Evolutionary conservation across 1,140 invertebrate species (phyloP), one percentile per base, ranked within the genome.

Genomic region (Micrasema longulum): DNA sequence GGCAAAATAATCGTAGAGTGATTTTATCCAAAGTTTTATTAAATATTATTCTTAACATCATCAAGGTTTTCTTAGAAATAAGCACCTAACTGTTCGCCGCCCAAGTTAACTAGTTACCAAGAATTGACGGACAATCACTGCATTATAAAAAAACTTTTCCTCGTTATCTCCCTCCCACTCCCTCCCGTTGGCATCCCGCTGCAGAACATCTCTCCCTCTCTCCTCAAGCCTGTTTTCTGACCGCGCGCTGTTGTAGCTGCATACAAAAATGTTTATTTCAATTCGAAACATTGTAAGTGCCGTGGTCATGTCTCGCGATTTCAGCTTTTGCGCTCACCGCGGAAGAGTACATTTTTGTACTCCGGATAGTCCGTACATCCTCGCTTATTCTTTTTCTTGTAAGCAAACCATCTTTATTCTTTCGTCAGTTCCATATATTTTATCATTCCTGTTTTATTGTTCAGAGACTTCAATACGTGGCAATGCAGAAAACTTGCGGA

Each of bases 381-480:
- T 53, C 38, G 23, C 22, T 31, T 45, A 14, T 53, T 6, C 45
- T 3, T 38, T 35, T 53, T 52, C n/a, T 36, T 12, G 50, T 35
- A n/a, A 53, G 18, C 65, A 50, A n/a, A 20, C 14, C 60, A 47
- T 38, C 22, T 55, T 55, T 5, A 16, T 12, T 67, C n/a, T n/a
- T n/a, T n/a, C n/a, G n/a, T n/a, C n/a, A n/a, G n/a, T n/a, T n/a
- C n/a, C n/a, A n/a, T n/a, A n/a, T 23, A 50, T 66, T 26, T 66
- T 38, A 16, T 4, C 12, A 14, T 45, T 45, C n/a, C n/a, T 1
- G 43, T n/a, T 3, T 45, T 16, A 45, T 45, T 45, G 12, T 45
- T 45, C n/a, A 48, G 64, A 67, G 64, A 67, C 20, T 67, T 67
- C 20, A 67, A 67, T 67, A 67, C 64, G 23, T 52, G 64, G 64